Conservation (phyloP, 2,113 vertebrate species). For the Gavialis gangeticus region DNA sequence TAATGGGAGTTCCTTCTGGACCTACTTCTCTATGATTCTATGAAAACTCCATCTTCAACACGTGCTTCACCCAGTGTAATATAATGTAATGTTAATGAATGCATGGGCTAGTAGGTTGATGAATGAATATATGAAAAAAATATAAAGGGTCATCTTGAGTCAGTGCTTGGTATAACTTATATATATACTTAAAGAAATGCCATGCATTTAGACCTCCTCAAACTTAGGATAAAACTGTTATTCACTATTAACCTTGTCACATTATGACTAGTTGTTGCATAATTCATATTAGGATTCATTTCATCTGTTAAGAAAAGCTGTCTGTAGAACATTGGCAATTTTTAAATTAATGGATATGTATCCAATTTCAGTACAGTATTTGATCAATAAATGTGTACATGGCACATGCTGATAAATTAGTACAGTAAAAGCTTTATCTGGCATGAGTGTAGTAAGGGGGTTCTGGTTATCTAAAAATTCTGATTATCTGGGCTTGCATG, state of each 20-base stretch:
- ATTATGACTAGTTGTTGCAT: not conserved
- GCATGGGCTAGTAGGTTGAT: not conserved
- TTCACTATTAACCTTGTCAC: not conserved
- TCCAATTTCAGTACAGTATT: not conserved
- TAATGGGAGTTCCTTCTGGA: too few relatives aligned
- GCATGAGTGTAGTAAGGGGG: too few relatives aligned
- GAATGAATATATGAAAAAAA: not conserved
- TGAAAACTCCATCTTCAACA: too few relatives aligned
- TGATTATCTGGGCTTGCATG: too few relatives aligned
- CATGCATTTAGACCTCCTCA: not conserved
- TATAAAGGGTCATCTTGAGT: not conserved
- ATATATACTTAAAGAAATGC: not conserved
- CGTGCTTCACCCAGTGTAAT: too few relatives aligned
- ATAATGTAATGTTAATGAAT: not conserved
- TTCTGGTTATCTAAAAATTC: too few relatives aligned
- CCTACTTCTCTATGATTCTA: too few relatives aligned
- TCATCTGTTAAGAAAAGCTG: not conserved
- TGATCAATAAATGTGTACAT: not conserved
- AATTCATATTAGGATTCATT: not conserved
- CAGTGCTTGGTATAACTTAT: not conserved
- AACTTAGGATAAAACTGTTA: not conserved
- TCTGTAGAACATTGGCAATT: not conserved
- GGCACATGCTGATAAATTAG: not conserved
- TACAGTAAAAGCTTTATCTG: not conserved
- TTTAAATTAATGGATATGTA: not conserved